These are phyloP conservation scores for Tetheella fluctuosa DNA, from an alignment of 2,888 invertebrate genomes.

Conservation along the genomic window DNA sequence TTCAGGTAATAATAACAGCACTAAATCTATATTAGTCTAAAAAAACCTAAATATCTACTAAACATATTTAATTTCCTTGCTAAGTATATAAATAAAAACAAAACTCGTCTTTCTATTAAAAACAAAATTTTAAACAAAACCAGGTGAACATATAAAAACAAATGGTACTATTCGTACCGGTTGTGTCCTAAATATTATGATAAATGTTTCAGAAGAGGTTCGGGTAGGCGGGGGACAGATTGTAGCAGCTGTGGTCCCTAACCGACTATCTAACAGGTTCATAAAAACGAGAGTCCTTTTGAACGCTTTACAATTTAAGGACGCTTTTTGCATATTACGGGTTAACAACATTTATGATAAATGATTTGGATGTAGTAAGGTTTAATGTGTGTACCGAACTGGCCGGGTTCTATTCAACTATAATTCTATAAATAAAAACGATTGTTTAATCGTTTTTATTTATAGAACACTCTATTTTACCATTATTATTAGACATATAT, in stretches of 20 bases:
- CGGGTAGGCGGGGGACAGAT: constrained; percentile 23
- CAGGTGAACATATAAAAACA: constrained; percentile 23
- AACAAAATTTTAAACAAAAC: constrained; percentile 19
- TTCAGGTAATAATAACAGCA: no score
- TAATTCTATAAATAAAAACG: no score
- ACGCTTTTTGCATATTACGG: background rate
- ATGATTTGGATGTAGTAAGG: background rate
- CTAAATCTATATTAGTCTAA: no score
- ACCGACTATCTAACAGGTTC: constrained; percentile 3
- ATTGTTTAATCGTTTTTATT: no score
- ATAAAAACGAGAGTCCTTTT: background rate
- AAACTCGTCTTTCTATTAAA: background rate
- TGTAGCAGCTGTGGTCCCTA: constrained; percentile 29
- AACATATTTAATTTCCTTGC: no score
- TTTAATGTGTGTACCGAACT: background rate
- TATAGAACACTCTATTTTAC: no score
- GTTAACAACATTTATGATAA: background rate
- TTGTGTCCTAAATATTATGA: constrained; percentile 38
- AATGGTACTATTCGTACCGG: constrained; percentile 36
- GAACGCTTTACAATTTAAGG: background rate
- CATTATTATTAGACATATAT: no score
- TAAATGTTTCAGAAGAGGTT: constrained; percentile 31
- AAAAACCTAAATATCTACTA: no score
- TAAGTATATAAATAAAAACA: constrained; percentile 15
- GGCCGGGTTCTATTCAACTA: no score